phyloP scores from a whole-genome alignment of 1,140 invertebrate species.

The Drosophila trapezifrons region DNA sequence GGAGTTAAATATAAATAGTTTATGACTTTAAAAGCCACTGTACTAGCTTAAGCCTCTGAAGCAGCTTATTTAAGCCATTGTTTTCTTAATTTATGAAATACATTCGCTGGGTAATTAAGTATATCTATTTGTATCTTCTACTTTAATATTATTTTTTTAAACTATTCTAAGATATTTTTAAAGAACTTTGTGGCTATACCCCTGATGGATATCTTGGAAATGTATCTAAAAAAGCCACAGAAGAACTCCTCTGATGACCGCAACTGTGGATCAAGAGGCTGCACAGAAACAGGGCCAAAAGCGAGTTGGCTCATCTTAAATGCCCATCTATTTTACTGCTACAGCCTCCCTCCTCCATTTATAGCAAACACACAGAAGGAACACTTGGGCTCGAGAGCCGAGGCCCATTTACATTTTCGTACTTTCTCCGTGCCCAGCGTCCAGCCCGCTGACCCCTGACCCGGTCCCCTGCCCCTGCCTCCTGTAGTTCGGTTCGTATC shows the following conservation, averaged over 20 bases:
- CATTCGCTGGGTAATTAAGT: too few species aligned
- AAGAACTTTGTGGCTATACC: background rate
- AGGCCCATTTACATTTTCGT: constrained; percentile 66
- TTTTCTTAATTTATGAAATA: background rate
- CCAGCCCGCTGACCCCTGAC: background rate
- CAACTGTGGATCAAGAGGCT: constrained; percentile 34
- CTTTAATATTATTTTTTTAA: too few species aligned
- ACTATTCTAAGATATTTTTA: too few species aligned
- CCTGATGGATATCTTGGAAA: background rate
- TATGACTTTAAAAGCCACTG: background rate
- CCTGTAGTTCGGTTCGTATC: constrained; percentile 59
- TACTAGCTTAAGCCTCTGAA: background rate
- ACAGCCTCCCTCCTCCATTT: constrained; percentile 38
- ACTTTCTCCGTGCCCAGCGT: constrained; percentile 36
- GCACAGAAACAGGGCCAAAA: constrained; percentile 5
- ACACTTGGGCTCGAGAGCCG: constrained; percentile 44
- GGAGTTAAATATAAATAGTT: background rate
- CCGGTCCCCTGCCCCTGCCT: background rate
- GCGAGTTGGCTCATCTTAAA: constrained; percentile 64
- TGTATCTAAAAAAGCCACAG: background rate
- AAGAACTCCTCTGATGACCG: constrained; percentile 6
- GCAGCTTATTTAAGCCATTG: background rate
- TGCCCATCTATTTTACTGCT: constrained; percentile 77
- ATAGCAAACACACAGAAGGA: constrained; percentile 52
- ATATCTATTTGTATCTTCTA: too few species aligned